Evolutionary conservation across 2,797 vertebrate species (phyloP), one percentile per base, ranked within the genome.

Genomic region (Neopelma chrysocephalum): DNA sequence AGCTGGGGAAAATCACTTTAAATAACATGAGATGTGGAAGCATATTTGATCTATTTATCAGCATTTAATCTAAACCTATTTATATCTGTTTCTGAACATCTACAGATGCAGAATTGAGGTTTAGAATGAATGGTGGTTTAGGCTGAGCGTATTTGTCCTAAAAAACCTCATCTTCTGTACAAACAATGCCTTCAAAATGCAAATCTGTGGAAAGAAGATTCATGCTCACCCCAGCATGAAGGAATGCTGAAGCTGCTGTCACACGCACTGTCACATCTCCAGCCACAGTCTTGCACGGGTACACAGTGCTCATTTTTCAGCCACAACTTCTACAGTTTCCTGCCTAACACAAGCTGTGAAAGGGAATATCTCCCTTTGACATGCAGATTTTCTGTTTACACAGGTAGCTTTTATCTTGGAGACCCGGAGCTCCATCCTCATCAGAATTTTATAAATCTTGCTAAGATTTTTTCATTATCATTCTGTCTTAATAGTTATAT

Each of bases 251-350:
- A 78, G 70, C 48, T 91, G 80, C 82, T 94, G 90, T 96, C 96
- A 88, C 73, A 78, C 0, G 1, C 60, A 12, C 66, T 79, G 81
- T 83, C 86, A 84, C 58, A 20, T 56, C 75, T 47, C 70, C 42
- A 80, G 78, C 81, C 93, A 61, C 54, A 43, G 90, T 73, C 68
- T 85, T 89, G 83, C 90, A 77, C 2, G 2, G 48, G 38, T 80
- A 70, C 75, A 43, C 87, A 79, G 53, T 11, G 78, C 48, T 87
- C 69, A 69, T 85, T 92, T 96, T 93, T 96, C 89, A 91, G 61
- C 45, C 92, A 57, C 60, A 85, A 68, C 31, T 85, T 82, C 45
- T 53, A 48, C 40, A 54, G 27, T 68, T 89, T 93, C 78, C 75
- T 78, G 71, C 51, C 57, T 61, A 77, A 60, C 60, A 57, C 25